Conservation (phyloP, 1,140 invertebrate genomes). For the Papilio glaucus region DNA sequence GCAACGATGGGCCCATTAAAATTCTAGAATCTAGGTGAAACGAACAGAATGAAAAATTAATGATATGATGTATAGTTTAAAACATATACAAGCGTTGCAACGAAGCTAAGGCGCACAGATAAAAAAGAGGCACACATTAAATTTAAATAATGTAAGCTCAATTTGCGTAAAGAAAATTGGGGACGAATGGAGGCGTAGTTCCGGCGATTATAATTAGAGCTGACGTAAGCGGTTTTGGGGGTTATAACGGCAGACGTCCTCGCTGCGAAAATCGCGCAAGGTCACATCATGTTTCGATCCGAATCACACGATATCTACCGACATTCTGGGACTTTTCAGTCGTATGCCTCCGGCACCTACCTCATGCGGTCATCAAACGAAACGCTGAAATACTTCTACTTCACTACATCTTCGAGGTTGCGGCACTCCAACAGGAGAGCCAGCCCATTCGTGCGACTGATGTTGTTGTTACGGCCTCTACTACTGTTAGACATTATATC, state of each 20-base stretch:
- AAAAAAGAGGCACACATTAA: neutral
- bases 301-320: neutral
- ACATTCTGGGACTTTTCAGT: neutral
- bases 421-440: too few relatives aligned
- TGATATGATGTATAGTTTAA: too few relatives aligned
- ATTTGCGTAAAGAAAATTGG: conserved; percentile 3
- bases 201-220: neutral
- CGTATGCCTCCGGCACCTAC: neutral
- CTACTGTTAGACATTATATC: too few relatives aligned
- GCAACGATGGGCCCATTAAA: too few relatives aligned
- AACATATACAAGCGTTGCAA: too few relatives aligned
- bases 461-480: too few relatives aligned
- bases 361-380: neutral
- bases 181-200: conserved; percentile 10
- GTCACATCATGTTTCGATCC: neutral
- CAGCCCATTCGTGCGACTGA: too few relatives aligned
- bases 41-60: too few relatives aligned
- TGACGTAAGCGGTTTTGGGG: conserved; percentile 9
- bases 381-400: too few relatives aligned
- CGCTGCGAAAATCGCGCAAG: conserved; percentile 1
- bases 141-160: conserved; percentile 2
- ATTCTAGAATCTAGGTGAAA: too few relatives aligned
- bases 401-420: too few relatives aligned
- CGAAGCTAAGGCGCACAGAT: too few relatives aligned
- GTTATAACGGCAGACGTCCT: conserved; percentile 9